Conservation (phyloP, 1,140 invertebrate genomes). For the Microvelia longipes region DNA sequence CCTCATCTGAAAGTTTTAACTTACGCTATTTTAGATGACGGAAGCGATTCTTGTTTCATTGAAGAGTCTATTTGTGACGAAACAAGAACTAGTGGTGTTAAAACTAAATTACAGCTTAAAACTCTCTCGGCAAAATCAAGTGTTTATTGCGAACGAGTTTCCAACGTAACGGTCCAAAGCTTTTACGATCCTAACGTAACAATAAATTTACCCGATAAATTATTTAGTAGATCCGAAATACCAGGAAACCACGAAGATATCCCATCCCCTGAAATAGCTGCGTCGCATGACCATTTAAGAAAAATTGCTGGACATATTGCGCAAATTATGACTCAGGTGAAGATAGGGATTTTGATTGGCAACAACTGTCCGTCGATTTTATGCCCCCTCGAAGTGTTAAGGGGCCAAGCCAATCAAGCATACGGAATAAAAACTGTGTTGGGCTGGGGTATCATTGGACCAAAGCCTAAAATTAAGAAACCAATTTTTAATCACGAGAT, state of each 20-base stretch:
- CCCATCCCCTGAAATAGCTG: conserved; percentile 6
- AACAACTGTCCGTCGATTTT: neutral
- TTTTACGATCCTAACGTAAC: neutral
- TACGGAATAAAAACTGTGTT: neutral
- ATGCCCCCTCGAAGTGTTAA: neutral
- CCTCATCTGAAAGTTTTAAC: neutral
- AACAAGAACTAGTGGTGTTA: neutral
- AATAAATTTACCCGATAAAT: neutral
- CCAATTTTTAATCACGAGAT: neutral
- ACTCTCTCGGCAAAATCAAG: neutral
- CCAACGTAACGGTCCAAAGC: neutral
- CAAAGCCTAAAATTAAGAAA: neutral
- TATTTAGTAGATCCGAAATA: neutral
- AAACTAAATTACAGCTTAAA: neutral
- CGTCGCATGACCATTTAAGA: neutral
- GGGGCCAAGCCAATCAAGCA: neutral
- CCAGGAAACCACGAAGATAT: conserved; percentile 28
- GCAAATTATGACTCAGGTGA: neutral
- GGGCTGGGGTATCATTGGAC: neutral
- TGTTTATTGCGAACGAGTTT: neutral
- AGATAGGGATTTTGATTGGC: neutral
- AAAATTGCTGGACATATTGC: neutral
- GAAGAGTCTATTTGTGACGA: neutral
- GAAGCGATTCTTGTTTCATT: neutral
- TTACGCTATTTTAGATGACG: neutral